Percentiles rank a stretch among this genome's conserved stretches.
These are phyloP conservation scores for Battus philenor DNA, from an alignment of 1,140 invertebrate species.

Conservation along the genomic window DNA sequence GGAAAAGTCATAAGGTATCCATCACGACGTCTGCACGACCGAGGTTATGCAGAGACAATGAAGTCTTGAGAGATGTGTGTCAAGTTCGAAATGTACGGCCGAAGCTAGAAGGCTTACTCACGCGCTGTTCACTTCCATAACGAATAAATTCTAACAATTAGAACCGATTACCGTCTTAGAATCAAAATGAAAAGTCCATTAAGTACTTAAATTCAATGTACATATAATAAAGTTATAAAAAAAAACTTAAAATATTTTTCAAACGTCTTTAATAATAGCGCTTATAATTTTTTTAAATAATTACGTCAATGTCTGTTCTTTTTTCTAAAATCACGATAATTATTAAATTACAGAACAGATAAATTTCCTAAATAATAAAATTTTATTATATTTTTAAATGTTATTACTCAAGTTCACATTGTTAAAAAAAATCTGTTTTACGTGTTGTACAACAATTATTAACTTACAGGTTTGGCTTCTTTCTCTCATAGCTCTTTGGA, in stretches of 20 bases:
- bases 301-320: neutral
- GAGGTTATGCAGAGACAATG: slow-evolving; percentile 55
- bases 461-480: slow-evolving; percentile 11
- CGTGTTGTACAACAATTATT: too few relatives aligned
- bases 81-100: slow-evolving; percentile 54
- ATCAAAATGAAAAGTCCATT: too few relatives aligned
- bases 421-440: neutral
- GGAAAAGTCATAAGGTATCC: slow-evolving; percentile 25
- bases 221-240: too few relatives aligned
- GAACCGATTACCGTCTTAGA: slow-evolving; percentile 1
- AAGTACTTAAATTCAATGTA: too few relatives aligned
- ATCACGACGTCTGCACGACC: slow-evolving; percentile 23
- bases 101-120: slow-evolving; percentile 32
- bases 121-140: slow-evolving; percentile 23
- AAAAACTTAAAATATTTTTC: too few relatives aligned
- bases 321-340: neutral
- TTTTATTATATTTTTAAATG: neutral
- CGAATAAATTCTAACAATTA: slow-evolving; percentile 5
- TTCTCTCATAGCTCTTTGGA: neutral
- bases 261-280: too few relatives aligned
- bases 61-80: slow-evolving; percentile 55
- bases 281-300: neutral
- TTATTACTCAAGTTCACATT: neutral
- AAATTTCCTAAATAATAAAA: neutral
- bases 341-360: neutral